A percentile compares a stretch with the other conserved stretches of the same genome.
Conservation (phyloP, 2,113 vertebrate species). For the Malurus alboscapulatus region DNA sequence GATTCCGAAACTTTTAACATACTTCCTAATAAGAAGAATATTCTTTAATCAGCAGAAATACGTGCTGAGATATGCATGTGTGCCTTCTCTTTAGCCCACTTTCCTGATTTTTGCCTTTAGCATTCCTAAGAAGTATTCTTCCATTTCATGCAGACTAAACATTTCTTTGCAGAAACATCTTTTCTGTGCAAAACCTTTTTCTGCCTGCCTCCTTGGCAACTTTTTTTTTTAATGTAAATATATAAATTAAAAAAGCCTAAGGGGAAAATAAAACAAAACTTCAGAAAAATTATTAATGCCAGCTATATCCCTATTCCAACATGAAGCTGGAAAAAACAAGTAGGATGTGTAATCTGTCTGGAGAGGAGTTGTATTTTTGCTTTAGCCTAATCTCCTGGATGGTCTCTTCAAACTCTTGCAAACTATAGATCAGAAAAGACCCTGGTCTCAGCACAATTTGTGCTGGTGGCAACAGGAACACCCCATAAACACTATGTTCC, state of each 20-base stretch:
- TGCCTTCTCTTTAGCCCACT: background rate
- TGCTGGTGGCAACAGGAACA: background rate
- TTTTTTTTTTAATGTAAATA: background rate
- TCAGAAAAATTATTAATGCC: background rate
- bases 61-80: background rate
- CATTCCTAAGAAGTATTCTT: background rate
- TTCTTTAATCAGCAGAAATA: slow-evolving; percentile 37
- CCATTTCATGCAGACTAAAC: background rate
- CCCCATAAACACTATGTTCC: fast-evolving
- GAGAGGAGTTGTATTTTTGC: background rate
- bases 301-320: background rate
- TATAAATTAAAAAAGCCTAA: background rate
- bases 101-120: background rate
- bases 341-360: background rate
- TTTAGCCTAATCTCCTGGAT: background rate
- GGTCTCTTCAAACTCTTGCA: background rate
- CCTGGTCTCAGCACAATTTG: background rate
- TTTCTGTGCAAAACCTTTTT: background rate
- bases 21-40: background rate
- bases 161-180: background rate
- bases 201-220: background rate
- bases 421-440: background rate
- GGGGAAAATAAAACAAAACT: background rate
- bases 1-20: background rate
- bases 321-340: background rate